A percentile compares a stretch with the other conserved stretches of the same genome.
Evolutionary conservation across 2,888 invertebrate genomes (phyloP).

Genomic region (Ormyrus rosae): DNA sequence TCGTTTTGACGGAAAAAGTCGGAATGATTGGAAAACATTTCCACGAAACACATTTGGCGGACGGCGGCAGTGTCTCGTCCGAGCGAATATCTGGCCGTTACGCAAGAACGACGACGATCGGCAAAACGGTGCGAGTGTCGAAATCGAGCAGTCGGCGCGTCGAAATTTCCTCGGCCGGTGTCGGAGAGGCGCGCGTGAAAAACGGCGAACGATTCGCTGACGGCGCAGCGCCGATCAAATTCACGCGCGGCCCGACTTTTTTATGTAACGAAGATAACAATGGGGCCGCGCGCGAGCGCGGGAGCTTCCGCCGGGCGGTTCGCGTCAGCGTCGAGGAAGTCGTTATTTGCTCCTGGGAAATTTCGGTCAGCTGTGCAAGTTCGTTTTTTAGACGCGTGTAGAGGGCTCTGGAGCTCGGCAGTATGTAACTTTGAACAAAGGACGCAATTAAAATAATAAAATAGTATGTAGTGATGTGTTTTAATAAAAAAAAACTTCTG

Average conservation of each 20-base stretch:
- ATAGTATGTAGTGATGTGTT: no score
- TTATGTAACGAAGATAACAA: not conserved
- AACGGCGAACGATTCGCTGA: constrained; percentile 10
- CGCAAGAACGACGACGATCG: not conserved
- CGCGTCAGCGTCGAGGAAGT: not conserved
- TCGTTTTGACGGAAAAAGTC: no score
- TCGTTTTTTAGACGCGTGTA: no score
- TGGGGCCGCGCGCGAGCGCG: not conserved
- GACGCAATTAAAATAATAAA: no score
- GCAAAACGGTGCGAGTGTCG: not conserved
- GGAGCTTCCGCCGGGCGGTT: not conserved
- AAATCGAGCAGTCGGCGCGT: not conserved
- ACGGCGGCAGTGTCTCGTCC: not conserved
- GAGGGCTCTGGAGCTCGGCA: no score
- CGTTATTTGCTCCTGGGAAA: not conserved
- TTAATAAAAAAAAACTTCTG: no score
- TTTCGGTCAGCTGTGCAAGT: no score
- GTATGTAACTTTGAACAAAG: no score
- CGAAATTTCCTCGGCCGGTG: not conserved
- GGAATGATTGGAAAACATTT: no score
- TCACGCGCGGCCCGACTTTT: not conserved
- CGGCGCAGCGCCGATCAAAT: not conserved
- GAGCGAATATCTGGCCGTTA: not conserved
- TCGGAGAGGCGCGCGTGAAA: not conserved
- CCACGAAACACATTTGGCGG: no score